These are phyloP conservation scores for Zaprionus bogoriensis DNA, from an alignment of 2,888 invertebrate genomes.

Conservation along the genomic window DNA sequence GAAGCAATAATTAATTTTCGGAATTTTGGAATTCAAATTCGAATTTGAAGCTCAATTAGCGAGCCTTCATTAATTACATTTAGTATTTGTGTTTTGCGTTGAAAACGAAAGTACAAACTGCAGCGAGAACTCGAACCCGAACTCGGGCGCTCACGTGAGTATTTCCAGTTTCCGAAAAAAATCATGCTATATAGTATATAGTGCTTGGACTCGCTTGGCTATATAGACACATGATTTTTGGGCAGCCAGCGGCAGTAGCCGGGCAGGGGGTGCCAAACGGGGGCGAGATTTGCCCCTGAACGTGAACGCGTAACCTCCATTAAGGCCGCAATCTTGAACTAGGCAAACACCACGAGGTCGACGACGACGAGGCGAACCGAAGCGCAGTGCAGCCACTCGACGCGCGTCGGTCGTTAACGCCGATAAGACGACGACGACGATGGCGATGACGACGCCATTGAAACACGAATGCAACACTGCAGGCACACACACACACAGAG, in stretches of 20 bases:
- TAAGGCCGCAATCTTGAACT: slow-evolving; percentile 82
- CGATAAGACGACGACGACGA: slow-evolving; percentile 46
- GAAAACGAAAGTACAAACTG: slow-evolving; percentile 45
- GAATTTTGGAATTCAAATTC: slow-evolving; percentile 16
- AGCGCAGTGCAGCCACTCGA: slow-evolving; percentile 8
- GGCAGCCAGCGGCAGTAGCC: not conserved
- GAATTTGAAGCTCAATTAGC: slow-evolving; percentile 57
- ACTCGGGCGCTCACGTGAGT: slow-evolving; percentile 48
- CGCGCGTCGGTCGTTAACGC: slow-evolving; percentile 17
- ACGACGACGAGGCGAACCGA: not conserved
- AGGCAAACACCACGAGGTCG: slow-evolving; percentile 36
- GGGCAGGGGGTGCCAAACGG: slow-evolving; percentile 22
- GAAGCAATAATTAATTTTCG: slow-evolving; percentile 35
- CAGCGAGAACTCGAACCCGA: slow-evolving; percentile 38
- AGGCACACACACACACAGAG: slow-evolving; percentile 5
- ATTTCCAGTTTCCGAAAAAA: not conserved
- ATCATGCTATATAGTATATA: not conserved
- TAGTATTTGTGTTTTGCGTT: slow-evolving; percentile 1
- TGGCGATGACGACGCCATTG: slow-evolving; percentile 66
- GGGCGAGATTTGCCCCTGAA: slow-evolving; percentile 52
- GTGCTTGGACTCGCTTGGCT: not conserved
- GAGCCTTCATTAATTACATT: slow-evolving; percentile 40
- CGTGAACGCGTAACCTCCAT: slow-evolving; percentile 82
- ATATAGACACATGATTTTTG: not conserved
- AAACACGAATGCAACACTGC: slow-evolving; percentile 66